Percentiles rank a stretch among this genome's conserved stretches.
Conservation (phyloP, 1,140 invertebrate species). For the Drosophila setifemur region DNA sequence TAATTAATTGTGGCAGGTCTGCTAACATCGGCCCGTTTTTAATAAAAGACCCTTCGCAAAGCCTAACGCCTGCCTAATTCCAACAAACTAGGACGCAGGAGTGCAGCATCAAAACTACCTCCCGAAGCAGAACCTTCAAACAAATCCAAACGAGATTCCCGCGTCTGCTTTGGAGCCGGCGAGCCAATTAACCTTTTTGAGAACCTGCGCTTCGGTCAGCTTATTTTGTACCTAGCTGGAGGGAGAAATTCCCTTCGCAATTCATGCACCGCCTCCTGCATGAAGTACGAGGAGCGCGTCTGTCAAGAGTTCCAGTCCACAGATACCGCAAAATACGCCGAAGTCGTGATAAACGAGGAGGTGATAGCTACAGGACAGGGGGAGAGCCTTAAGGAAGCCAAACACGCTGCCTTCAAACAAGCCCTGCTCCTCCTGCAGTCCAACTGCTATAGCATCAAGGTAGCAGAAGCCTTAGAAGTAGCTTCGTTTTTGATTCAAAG, state of each 20-base stretch:
- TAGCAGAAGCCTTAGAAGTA: slow-evolving; percentile 34
- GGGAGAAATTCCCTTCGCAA: slow-evolving; percentile 61
- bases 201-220: slow-evolving; percentile 49
- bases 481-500: neutral
- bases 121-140: neutral
- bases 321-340: slow-evolving; percentile 27
- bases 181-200: slow-evolving; percentile 55
- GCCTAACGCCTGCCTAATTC: slow-evolving; percentile 46
- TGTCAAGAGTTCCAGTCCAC: neutral
- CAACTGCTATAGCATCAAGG: slow-evolving; percentile 84
- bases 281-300: slow-evolving; percentile 55
- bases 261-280: slow-evolving; percentile 36
- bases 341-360: slow-evolving; percentile 77
- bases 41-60: no score
- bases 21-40: no score
- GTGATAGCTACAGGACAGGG: slow-evolving; percentile 64
- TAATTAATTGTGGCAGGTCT: no score
- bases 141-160: slow-evolving; percentile 20
- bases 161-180: slow-evolving; percentile 53
- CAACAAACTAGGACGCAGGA: slow-evolving; percentile 61
- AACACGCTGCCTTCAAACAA: slow-evolving; percentile 78
- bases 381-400: slow-evolving; percentile 82
- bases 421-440: slow-evolving; percentile 82
- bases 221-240: slow-evolving; percentile 52
- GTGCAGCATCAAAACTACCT: neutral